Percentiles rank a stretch among this genome's conserved stretches.
Conservation (phyloP, 2,888 invertebrate genomes). For the Nephrotoma guestfalica region DNA sequence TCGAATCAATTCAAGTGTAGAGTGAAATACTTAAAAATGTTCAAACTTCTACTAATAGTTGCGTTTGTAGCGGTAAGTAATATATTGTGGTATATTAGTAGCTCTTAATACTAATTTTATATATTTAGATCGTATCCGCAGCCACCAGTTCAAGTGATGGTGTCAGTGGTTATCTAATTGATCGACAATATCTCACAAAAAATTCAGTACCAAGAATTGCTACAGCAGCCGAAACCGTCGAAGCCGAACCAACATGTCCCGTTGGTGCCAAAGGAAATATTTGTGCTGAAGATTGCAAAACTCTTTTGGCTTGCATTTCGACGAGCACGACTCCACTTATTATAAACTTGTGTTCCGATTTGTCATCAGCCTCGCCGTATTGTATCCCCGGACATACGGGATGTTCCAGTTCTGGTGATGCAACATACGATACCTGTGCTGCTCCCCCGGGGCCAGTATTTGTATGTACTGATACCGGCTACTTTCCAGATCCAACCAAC, state of each 20-base stretch:
- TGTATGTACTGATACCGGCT: neutral
- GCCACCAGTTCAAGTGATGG: too few relatives aligned
- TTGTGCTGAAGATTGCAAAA: neutral
- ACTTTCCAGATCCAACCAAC: constrained; percentile 1
- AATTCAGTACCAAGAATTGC: too few relatives aligned
- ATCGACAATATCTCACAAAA: too few relatives aligned
- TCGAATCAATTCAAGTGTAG: too few relatives aligned
- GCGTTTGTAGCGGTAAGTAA: too few relatives aligned
- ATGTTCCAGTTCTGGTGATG: neutral
- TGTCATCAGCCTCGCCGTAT: neutral
- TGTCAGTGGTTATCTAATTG: too few relatives aligned
- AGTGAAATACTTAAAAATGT: too few relatives aligned
- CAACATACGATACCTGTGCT: neutral
- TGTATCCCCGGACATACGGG: neutral
- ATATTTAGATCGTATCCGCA: too few relatives aligned
- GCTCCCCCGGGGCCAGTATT: neutral
- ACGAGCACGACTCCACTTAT: neutral
- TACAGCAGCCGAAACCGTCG: neutral
- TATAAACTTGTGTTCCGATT: neutral
- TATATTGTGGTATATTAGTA: too few relatives aligned
- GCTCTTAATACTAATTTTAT: too few relatives aligned
- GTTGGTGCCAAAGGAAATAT: neutral
- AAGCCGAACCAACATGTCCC: neutral
- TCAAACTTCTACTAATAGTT: too few relatives aligned
- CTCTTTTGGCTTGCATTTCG: neutral